Conservation (phyloP, 2,888 invertebrate species). For the Sarcophaga caerulescens region DNA sequence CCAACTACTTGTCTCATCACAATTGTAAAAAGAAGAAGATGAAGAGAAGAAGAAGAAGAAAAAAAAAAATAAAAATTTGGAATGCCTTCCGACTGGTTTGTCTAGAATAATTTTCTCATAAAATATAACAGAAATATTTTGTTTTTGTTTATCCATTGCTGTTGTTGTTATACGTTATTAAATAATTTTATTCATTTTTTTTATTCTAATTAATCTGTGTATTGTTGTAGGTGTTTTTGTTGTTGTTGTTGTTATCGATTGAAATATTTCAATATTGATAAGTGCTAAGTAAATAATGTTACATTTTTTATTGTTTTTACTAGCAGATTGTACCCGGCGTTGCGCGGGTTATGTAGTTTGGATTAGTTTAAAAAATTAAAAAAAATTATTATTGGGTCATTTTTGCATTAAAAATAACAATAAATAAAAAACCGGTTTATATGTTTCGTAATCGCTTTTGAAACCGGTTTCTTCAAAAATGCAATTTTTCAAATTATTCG, state of each 20-base stretch:
- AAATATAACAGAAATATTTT: neutral
- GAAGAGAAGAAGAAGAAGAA: too few species aligned
- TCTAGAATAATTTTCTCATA: constrained; percentile 7
- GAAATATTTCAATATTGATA: neutral
- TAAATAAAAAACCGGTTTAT: too few species aligned
- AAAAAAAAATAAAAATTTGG: neutral
- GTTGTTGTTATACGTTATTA: too few species aligned
- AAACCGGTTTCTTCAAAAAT: too few species aligned
- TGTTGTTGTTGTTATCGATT: neutral
- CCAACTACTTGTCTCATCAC: neutral
- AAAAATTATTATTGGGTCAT: too few species aligned
- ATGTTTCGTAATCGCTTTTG: too few species aligned
- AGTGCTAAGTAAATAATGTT: neutral
- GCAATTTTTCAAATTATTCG: too few species aligned
- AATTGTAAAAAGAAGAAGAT: neutral
- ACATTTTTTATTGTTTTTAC: neutral
- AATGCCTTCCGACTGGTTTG: constrained; percentile 6
- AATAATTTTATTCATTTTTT: too few species aligned
- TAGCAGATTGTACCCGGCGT: too few species aligned
- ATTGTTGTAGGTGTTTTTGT: neutral
- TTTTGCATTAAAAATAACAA: too few species aligned
- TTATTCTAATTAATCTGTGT: neutral
- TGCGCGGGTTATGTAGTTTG: too few species aligned
- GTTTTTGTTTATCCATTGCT: neutral
- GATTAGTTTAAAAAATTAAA: too few species aligned